These are phyloP conservation scores for Trichonephila clavata DNA, from an alignment of 1,140 invertebrate species.

Conservation along the genomic window DNA sequence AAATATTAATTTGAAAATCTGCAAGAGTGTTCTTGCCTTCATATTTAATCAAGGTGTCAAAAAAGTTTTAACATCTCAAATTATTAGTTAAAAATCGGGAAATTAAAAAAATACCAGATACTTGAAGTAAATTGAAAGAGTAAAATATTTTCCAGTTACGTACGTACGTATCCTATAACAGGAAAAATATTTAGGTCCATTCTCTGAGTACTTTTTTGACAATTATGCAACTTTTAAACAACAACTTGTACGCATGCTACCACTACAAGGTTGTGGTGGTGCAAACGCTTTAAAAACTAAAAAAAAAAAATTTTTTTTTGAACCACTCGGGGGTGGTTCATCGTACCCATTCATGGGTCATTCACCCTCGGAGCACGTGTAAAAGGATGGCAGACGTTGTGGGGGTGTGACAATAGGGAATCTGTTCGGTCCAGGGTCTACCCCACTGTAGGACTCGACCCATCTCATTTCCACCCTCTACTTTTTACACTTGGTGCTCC, in stretches of 20 bases:
- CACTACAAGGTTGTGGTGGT: constrained; percentile 51
- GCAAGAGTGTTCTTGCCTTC: no score
- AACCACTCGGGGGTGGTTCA: constrained; percentile 65
- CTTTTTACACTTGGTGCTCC: not conserved
- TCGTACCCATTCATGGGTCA: constrained; percentile 57
- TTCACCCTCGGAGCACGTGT: constrained; percentile 69
- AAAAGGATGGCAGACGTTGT: constrained; percentile 73
- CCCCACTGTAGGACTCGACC: constrained; percentile 36
- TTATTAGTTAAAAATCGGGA: no score
- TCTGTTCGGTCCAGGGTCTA: constrained; percentile 54
- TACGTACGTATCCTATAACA: no score
- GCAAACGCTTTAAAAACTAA: constrained; percentile 34
- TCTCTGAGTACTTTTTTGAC: no score
- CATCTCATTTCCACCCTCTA: constrained; percentile 46
- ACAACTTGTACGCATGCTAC: not conserved
- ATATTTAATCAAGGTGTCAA: no score
- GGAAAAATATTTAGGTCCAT: no score
- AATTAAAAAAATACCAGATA: no score
- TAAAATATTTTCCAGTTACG: no score
- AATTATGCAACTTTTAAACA: not conserved
- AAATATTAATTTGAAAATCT: no score
- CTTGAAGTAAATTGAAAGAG: no score
- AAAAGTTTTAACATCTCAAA: no score
- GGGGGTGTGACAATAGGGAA: constrained; percentile 72
- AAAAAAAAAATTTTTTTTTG: constrained; percentile 31